These are phyloP conservation scores for Fabriciana adippe DNA, from an alignment of 2,888 invertebrate species.

Conservation along the genomic window DNA sequence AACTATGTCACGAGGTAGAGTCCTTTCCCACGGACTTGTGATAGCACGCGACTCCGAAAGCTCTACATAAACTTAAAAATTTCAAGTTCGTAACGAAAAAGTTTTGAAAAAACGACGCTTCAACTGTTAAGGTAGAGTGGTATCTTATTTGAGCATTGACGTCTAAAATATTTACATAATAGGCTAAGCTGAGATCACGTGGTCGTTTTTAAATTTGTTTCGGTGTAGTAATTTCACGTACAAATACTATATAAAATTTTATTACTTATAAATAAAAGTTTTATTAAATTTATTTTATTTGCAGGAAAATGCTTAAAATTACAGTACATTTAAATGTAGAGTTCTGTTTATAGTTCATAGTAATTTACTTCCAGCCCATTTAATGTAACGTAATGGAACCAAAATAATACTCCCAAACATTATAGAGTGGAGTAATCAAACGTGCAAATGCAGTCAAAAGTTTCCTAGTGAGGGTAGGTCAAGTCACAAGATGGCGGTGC, in stretches of 20 bases:
- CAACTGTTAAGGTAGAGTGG: constrained; percentile 12
- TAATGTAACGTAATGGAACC: background rate
- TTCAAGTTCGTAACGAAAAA: constrained; percentile 21
- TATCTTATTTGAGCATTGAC: background rate
- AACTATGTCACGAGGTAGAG: constrained; percentile 62
- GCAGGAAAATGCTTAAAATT: background rate
- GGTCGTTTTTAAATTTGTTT: too few relatives aligned
- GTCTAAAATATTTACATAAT: constrained; percentile 17
- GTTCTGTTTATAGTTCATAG: background rate
- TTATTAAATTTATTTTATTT: too few relatives aligned
- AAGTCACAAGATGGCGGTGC: constrained; percentile 28
- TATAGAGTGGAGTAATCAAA: constrained; percentile 7
- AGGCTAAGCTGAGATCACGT: constrained; percentile 1
- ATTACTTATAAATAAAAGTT: too few relatives aligned
- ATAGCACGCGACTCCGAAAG: constrained; percentile 25
- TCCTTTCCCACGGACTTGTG: constrained; percentile 32
- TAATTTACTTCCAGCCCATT: too few relatives aligned
- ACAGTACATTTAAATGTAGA: background rate
- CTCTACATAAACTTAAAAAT: constrained; percentile 15
- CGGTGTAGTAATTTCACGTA: too few relatives aligned
- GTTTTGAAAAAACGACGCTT: constrained; percentile 28
- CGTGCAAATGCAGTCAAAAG: constrained; percentile 26
- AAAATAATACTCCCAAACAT: background rate
- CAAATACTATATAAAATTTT: too few relatives aligned
- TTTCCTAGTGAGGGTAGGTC: constrained; percentile 36